phyloP scores from a whole-genome alignment of 2,888 invertebrate genomes.

The Aelia acuminata region DNA sequence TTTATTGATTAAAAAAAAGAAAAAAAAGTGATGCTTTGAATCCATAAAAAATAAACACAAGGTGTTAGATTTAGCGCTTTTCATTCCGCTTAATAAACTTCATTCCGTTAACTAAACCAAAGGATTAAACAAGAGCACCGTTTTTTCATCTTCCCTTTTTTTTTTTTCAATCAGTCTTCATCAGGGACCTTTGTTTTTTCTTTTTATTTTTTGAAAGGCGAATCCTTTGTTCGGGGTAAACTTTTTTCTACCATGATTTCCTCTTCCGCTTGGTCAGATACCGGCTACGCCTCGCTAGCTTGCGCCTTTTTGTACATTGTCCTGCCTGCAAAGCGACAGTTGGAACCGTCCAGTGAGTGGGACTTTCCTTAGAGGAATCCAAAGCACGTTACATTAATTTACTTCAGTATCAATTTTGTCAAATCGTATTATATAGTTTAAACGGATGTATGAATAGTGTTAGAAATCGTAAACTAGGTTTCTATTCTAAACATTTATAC shows the following conservation, averaged over 20 bases:
- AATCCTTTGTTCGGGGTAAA: conserved; percentile 32
- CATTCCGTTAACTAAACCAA: neutral
- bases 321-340: neutral
- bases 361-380: neutral
- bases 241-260: conserved; percentile 17
- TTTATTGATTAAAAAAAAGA: too few species aligned
- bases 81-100: neutral
- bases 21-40: too few species aligned
- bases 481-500: too few species aligned
- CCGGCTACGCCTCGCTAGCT: neutral
- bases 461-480: too few species aligned
- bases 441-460: too few species aligned
- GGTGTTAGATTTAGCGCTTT: too few species aligned
- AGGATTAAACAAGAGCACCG: neutral
- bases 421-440: too few species aligned
- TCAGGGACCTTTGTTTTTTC: neutral
- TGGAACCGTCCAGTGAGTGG: neutral
- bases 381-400: too few species aligned
- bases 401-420: too few species aligned
- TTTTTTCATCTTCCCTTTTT: neutral
- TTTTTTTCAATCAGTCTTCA: conserved; percentile 23
- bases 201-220: conserved; percentile 10
- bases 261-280: conserved; percentile 32
- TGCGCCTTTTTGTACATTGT: neutral
- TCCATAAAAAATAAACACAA: too few species aligned